Evolutionary conservation across 2,797 vertebrate species (phyloP).

Genomic region (Periophthalmus magnuspinnatus): DNA sequence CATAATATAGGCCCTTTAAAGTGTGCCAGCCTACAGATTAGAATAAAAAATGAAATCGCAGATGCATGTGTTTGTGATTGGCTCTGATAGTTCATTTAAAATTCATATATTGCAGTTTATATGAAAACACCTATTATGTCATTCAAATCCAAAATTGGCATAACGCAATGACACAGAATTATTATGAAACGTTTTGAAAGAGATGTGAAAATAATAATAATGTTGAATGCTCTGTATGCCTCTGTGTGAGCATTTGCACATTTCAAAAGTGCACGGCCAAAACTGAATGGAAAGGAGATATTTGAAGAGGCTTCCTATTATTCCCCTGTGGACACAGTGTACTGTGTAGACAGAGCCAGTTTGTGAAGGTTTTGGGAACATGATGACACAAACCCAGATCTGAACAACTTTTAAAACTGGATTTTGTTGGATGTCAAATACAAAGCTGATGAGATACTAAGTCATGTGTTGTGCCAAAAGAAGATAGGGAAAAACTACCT

Average conservation of each 20-base stretch:
- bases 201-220: background rate
- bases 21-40: too few relatives aligned
- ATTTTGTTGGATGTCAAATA: too few relatives aligned
- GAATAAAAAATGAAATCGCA: too few relatives aligned
- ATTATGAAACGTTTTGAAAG: background rate
- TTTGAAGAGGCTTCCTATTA: background rate
- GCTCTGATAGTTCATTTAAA: background rate
- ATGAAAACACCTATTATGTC: background rate
- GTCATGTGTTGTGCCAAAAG: too few relatives aligned
- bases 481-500: too few relatives aligned
- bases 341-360: background rate
- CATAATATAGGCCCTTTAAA: too few relatives aligned
- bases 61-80: too few relatives aligned
- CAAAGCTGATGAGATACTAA: too few relatives aligned
- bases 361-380: background rate
- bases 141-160: background rate
- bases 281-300: background rate
- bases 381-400: too few relatives aligned
- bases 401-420: too few relatives aligned
- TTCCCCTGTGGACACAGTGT: background rate
- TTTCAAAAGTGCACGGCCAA: background rate
- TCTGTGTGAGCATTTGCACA: background rate
- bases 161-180: background rate
- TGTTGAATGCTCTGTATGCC: background rate
- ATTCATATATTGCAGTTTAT: background rate